Percentiles rank a stretch among this genome's conserved stretches.
Evolutionary conservation across 2,888 invertebrate species (phyloP).

Genomic region (Metallyticus violacea): DNA sequence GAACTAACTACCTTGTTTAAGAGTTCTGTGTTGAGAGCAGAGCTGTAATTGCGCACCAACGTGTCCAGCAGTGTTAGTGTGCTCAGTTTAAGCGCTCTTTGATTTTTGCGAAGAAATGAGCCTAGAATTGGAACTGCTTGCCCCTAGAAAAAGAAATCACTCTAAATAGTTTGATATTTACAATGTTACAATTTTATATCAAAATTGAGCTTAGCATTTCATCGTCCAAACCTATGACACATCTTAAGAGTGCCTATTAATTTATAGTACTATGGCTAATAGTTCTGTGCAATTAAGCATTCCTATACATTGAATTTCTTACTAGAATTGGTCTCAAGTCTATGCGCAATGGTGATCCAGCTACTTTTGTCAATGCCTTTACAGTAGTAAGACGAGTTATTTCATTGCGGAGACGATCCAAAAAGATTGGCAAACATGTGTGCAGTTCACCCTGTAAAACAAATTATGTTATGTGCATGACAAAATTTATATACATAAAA

Average conservation of each 20-base stretch:
- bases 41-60: slow-evolving; percentile 83
- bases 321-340: slow-evolving; percentile 79
- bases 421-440: slow-evolving; percentile 87
- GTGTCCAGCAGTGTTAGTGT: slow-evolving; percentile 88
- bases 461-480: slow-evolving; percentile 14
- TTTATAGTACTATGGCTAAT: too few species aligned
- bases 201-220: slow-evolving; percentile 3
- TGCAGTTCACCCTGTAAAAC: slow-evolving; percentile 63
- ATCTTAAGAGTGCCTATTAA: too few species aligned
- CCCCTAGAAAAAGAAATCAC: slow-evolving; percentile 53
- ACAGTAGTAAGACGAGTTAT: slow-evolving; percentile 95
- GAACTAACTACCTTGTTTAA: slow-evolving; percentile 58
- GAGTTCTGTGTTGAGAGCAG: slow-evolving; percentile 65
- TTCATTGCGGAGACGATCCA: slow-evolving; percentile 94
- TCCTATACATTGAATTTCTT: too few species aligned
- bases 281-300: too few species aligned
- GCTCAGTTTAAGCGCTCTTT: slow-evolving; percentile 87
- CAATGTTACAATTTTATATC: not conserved
- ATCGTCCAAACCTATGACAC: not conserved
- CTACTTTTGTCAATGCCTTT: slow-evolving; percentile 92
- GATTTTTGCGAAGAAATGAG: slow-evolving; percentile 93
- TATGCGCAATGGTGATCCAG: slow-evolving; percentile 82
- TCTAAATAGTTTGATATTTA: too few species aligned
- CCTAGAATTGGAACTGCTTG: slow-evolving; percentile 91
- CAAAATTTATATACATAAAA: too few species aligned